These are phyloP conservation scores for Catharus fuscescens DNA, from an alignment of 2,113 vertebrate genomes.

Conservation along the genomic window DNA sequence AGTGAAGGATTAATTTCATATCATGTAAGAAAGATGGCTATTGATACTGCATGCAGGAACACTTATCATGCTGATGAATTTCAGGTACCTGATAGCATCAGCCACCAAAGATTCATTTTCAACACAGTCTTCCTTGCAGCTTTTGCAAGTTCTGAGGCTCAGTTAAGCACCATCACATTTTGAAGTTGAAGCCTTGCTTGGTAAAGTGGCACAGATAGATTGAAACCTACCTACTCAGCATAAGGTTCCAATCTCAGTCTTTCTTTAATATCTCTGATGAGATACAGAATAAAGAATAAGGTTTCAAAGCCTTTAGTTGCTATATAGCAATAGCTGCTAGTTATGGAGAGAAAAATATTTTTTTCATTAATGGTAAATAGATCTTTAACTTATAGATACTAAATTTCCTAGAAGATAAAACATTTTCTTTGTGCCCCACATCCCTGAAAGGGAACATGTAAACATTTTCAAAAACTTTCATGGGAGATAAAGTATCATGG, in stretches of 20 bases:
- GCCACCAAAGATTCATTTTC: not conserved
- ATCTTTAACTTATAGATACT: not conserved
- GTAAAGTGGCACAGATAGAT: not conserved
- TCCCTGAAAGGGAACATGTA: not conserved
- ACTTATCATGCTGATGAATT: conserved; percentile 60
- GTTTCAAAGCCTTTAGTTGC: not conserved
- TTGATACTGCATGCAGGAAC: conserved; percentile 6
- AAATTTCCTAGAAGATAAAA: not conserved
- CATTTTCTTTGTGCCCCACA: not conserved
- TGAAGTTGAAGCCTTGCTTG: not conserved
- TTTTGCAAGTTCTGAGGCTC: not conserved
- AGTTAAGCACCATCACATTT: not conserved
- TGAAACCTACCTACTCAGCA: not conserved
- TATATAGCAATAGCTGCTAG: not conserved
- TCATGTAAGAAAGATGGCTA: not conserved
- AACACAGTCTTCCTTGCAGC: not conserved
- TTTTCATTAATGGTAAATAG: not conserved
- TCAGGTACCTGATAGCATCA: not conserved
- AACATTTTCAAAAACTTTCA: not conserved
- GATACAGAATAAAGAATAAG: not conserved
- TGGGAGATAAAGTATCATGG: not conserved
- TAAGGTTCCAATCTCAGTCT: not conserved
- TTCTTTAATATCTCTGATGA: not conserved
- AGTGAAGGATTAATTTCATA: conserved; percentile 49
- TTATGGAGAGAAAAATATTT: not conserved